Base-by-base conservation (phyloP, 2,888 invertebrate genomes). In the Ormyrus nitidulus region DNA sequence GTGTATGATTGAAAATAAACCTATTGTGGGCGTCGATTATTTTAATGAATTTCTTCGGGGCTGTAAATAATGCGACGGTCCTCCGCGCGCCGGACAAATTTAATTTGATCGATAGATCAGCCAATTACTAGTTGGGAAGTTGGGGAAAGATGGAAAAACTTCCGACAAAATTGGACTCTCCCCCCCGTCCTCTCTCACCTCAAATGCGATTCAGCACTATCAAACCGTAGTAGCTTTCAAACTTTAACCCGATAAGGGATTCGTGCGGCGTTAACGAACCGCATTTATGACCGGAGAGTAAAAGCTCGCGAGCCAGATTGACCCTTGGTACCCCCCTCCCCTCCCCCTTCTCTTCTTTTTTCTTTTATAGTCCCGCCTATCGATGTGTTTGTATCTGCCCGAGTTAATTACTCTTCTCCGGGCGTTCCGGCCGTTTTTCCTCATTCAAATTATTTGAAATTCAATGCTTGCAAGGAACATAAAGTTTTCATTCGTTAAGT, bases 31-130 rank as follows among this genome's bases (percentile, higher is more conserved):
- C 11, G 34, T 73, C 66, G 19, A 66, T 78, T 73, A 68, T 68
- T 65, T 64, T 79, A 74, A 75, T 74, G 69, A 74, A 74, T 70
- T 66, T 72, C 7, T 11, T 9, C 59, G 44, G 44, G 34, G 34
- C 48, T 19, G 56, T 74, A 74, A 73, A 64, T 79, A 56, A 69
- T 62, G 51, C 69, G 49, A 51, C 1, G 34, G 34, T 7, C 6
- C 34, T 11, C 8, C 13, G 7, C 44, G 6, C 54, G 5, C 54
- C 5, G 19, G 58, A 59, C 64, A 74, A 74, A 75, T 79, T 79
- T 80, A 72, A 77, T 77, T 80, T 71, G 56, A 13, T 72, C 76
- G 75, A 80, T 80, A 80, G 76, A 80, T 80, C 65, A 66, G 13
- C n/a, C 62, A 64, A 79, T 70, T 79, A 79, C 13, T 58, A 68